Evolutionary conservation across 1,140 invertebrate genomes (phyloP).

Genomic region (Maconellicoccus hirsutus): DNA sequence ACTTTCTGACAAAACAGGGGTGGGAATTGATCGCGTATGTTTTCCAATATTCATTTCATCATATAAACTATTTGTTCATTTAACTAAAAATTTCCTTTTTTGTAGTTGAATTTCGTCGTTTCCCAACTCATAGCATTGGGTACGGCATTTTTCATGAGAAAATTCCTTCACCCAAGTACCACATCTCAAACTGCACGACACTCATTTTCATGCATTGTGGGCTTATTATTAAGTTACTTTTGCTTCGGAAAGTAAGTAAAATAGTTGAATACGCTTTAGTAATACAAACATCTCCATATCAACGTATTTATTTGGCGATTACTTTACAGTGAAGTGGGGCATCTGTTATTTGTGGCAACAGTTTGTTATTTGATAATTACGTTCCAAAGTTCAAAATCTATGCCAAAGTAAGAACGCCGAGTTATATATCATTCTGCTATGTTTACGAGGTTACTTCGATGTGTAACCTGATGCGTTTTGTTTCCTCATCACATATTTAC

Average conservation of each 20-base stretch:
- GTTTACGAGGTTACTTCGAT: not conserved
- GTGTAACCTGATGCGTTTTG: not conserved
- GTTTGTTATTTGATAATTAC: conserved; percentile 60
- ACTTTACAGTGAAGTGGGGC: conserved; percentile 54
- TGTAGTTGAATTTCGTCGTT: conserved; percentile 71
- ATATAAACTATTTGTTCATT: no score
- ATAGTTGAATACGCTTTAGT: not conserved
- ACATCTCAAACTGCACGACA: conserved; percentile 55
- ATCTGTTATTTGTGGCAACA: conserved; percentile 58
- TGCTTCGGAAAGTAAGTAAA: conserved; percentile 70
- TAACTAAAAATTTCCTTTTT: conserved; percentile 35
- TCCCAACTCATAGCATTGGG: conserved; percentile 64
- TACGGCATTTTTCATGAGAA: conserved; percentile 59
- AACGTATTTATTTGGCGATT: not conserved
- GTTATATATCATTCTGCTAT: conserved; percentile 22
- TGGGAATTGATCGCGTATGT: not conserved
- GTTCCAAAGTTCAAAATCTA: conserved; percentile 44
- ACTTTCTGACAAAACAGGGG: not conserved
- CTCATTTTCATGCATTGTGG: conserved; percentile 44
- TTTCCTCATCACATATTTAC: not conserved
- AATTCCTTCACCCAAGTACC: conserved; percentile 49
- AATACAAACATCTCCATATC: not conserved
- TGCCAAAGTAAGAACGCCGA: conserved; percentile 48
- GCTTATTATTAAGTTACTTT: conserved; percentile 67
- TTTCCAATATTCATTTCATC: not conserved